Base-by-base conservation (phyloP, 2,888 invertebrate species). In the Aporophyla lueneburgensis region DNA sequence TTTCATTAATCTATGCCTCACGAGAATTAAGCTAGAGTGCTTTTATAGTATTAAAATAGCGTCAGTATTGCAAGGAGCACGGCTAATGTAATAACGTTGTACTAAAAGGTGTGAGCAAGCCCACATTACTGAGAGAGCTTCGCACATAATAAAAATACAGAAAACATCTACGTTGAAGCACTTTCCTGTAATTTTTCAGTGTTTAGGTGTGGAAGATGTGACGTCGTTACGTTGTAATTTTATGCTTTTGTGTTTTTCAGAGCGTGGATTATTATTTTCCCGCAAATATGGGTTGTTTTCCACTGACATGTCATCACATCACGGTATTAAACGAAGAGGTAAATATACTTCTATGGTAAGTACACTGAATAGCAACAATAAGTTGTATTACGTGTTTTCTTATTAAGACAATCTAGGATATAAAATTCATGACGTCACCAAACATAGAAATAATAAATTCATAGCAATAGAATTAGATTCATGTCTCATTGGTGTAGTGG, bases 91-190 rank as follows among this genome's bases (percentile, higher is more conserved):
- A 88, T 88, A 87, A 87, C 61, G 58, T 49, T 66, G 69, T 71
- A 69, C 67, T 79, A 80, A 86, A 88, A 89, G 83, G 86, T 88
- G 86, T 75, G 84, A 83, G 83, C 70, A 49, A 46, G 65, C 61
- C 66, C 78, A 74, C 86, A 89, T 88, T 89, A 89, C 78, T 71
- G 78, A 78, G 83, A 91, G 83, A 89, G 91, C 88, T 87, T 80
- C 43, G 61, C 70, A 75, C 79, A 79, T 79, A 85, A 86, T 86
- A 87, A 88, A 89, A 70, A 85, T 71, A 83, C 54, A 27, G 69
- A 70, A 81, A 77, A 83, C 81, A 80, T 69, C 76, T 70, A 63
- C 66, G 51, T 73, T 83, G 56, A 79, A 81, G 74, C 81, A 87
- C 82, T 88, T 85, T 59, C 24, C 65, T 80, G 76, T 77, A 83